Conservation (phyloP, 2,797 vertebrate species). For the Apodemus agrarius region DNA sequence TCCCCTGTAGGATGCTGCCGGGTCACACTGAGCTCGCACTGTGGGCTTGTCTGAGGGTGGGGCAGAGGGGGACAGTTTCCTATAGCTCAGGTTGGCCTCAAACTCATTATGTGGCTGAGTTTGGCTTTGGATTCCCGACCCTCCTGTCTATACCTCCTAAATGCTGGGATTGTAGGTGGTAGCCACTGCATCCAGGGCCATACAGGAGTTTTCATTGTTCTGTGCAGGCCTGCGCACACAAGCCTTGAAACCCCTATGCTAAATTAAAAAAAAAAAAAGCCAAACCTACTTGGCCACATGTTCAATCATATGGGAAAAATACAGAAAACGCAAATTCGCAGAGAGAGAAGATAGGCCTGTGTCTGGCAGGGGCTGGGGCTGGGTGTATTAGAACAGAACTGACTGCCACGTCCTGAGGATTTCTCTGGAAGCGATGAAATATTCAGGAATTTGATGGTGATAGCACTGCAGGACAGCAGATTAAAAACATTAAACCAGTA, state of each 20-base stretch:
- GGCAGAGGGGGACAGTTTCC: background rate
- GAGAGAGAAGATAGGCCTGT: background rate
- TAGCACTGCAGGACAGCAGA: background rate
- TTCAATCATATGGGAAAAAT: constrained; percentile 4
- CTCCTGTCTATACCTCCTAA: background rate
- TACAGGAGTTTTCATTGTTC: background rate
- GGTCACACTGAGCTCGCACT: background rate
- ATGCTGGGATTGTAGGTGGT: background rate
- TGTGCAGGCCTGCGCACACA: background rate
- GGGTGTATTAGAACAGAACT: background rate
- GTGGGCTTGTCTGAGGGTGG: background rate
- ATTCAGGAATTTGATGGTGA: constrained; percentile 23
- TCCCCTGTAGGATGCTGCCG: background rate
- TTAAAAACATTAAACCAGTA: background rate
- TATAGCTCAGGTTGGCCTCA: background rate
- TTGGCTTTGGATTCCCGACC: background rate
- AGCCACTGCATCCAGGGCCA: background rate
- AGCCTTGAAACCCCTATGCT: background rate
- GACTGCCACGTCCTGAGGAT: background rate
- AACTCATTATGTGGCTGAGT: background rate
- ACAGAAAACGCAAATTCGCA: constrained; percentile 23
- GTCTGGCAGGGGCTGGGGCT: background rate
- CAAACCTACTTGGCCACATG: background rate
- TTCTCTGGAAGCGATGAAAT: background rate
- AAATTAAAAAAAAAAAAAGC: constrained; percentile 36